Evolutionary conservation across 2,888 invertebrate species (phyloP), one percentile per base, ranked within the genome.

Genomic region (Aphrophora alni): DNA sequence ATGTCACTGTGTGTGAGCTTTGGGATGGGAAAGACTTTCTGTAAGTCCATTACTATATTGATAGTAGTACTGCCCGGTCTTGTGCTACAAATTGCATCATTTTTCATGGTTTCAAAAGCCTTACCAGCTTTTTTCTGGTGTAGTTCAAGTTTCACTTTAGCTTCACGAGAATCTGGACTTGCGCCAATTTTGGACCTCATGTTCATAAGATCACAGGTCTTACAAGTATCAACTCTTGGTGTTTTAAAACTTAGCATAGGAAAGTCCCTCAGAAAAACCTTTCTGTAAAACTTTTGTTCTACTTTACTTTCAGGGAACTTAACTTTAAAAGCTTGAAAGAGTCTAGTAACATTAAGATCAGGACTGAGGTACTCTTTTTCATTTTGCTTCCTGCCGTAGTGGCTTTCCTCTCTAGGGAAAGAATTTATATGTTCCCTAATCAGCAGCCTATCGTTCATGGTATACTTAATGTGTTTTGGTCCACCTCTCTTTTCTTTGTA

Each of bases 1-100:
- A n/a, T n/a, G n/a, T n/a, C n/a, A n/a, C n/a, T 38, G 27, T 74
- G 74, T 12, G 28, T 74, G 17, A 74, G 38, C 24, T 74, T 74
- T 74, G 74, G n/a, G n/a, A n/a, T n/a, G n/a, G n/a, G n/a, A n/a
- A n/a, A n/a, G n/a, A n/a, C n/a, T n/a, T n/a, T n/a, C n/a, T n/a
- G n/a, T n/a, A n/a, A n/a, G n/a, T n/a, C n/a, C n/a, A n/a, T n/a
- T n/a, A n/a, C n/a, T n/a, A n/a, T n/a, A n/a, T n/a, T n/a, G n/a
- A n/a, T n/a, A n/a, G n/a, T n/a, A n/a, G n/a, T n/a, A n/a, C n/a
- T n/a, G n/a, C n/a, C n/a, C n/a, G n/a, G n/a, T n/a, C n/a, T n/a
- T n/a, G n/a, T n/a, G n/a, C n/a, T n/a, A n/a, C n/a, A n/a, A n/a
- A n/a, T n/a, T n/a, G n/a, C n/a, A n/a, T n/a, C n/a, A n/a, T n/a